Evolutionary conservation across 2,113 vertebrate genomes (phyloP), one percentile per base, ranked within the genome.

Genomic region (Cryptotis parvus): DNA sequence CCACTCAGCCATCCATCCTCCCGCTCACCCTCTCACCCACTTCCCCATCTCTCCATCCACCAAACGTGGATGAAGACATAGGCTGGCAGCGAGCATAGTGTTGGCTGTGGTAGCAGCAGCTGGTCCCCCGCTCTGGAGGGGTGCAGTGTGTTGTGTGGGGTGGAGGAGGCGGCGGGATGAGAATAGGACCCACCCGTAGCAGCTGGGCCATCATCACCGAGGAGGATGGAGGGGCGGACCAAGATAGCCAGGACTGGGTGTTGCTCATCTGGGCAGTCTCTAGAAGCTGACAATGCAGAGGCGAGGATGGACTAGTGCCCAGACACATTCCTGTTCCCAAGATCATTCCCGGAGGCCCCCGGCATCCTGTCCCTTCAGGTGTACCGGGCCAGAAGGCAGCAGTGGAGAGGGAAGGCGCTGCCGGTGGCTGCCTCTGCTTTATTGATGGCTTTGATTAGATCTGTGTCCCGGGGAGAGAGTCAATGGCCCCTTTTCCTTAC

Each of bases 371-470:
- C n/a, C 37, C 73, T n/a, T 22, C 22, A 58, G 4, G 9, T 7
- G 0, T 7, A 3, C n/a, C 9, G 33, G 61, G 33, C 78, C 76
- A 37, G 65, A 3, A 29, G n/a, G 29, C 61, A 61, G 43, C 52
- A 10, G 24, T 45, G 65, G 33, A 12, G 55, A 41, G 37, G 55
- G 39, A 49, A 33, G n/a, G n/a, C n/a, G n/a, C n/a, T 39, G 77
- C 26, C 9, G 26, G 1, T 4, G n/a, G 79, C 84, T 35, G 58
- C 63, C 66, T 91, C 27, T 26, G 0, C 79, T 69, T 89, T 94
- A 91, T 92, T 92, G 92, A 92, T 84, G 66, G 75, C 79, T 91
- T 96, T 95, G 94, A 93, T 96, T 95, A 94, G 81, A 80, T 89
- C 63, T 11, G 5, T 1, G 0, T 92, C 93, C 85, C 35, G 24